Base-by-base conservation (phyloP, 2,888 invertebrate genomes). In the Philereme vetulata region DNA sequence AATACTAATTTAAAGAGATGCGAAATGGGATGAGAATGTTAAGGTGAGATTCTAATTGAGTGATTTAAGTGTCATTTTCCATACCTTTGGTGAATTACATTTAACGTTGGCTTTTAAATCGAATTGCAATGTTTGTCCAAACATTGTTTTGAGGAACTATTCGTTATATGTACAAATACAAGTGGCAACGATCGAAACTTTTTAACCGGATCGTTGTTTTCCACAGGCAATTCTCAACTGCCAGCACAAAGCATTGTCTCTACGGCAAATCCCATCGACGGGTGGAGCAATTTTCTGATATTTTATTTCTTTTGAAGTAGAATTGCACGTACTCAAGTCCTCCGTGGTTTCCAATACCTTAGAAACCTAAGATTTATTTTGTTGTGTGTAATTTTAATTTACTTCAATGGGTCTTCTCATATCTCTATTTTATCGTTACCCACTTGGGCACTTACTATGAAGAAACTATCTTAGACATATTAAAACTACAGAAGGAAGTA, bases 1-100 rank as follows among this genome's bases (percentile, higher is more conserved):
- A 66, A 68, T 68, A 65, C 63, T 65, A 64, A 68, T 66, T 65
- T 60, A 43, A 50, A 52, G 47, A 54, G 56, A 49, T 40, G 53
- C 21, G 47, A 56, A 54, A 43, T 7, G 33, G 51, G 38, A 8
- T 10, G 36, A 48, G 50, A 49, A 53, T 44, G 50, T 57, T 62
- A 10, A n/a, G 46, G 40, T 35, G 46, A 54, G n/a, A 11, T 44
- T 44, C 21, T 11, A 4, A 8, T 44, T 44, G 21, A 44, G 3
- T 11, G 44, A 44, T 44, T 44, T 21, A 21, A 1, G 21, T 21
- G 21, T 21, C 21, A 21, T 2, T 21, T 21, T 21, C 21, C 21
- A 21, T 21, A 21, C 1, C 21, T 21, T 21, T 21, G 21, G 21
- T 21, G 21, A 21, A 21, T 21, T 21, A 21, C 21, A 21, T 21